Conservation (phyloP, 2,113 vertebrate genomes). For the Actinemys pallida region DNA sequence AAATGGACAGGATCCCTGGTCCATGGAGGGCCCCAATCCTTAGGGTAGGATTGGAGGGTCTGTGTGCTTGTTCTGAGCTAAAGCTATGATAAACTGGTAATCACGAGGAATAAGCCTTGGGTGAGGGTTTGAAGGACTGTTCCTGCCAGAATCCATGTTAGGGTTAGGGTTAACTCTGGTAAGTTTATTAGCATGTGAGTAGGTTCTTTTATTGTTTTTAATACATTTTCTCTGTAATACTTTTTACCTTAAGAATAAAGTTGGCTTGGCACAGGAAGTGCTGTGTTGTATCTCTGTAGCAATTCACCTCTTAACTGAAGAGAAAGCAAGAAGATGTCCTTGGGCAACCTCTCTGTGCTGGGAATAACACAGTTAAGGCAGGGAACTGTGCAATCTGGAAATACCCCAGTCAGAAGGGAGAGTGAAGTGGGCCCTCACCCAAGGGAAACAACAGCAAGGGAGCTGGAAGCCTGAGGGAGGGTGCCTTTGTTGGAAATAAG, state of each 20-base stretch:
- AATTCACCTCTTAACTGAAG: not conserved
- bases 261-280: not conserved
- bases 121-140: not conserved
- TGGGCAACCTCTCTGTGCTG: not conserved
- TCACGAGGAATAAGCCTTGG: not conserved
- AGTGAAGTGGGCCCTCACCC: not conserved
- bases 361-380: not conserved
- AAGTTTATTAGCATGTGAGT: not conserved
- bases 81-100: not conserved
- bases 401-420: not conserved
- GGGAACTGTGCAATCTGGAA: not conserved
- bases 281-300: not conserved
- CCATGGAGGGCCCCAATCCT: no score
- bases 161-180: not conserved
- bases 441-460: not conserved
- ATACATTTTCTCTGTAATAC: not conserved
- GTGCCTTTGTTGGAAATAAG: not conserved
- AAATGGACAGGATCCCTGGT: no score
- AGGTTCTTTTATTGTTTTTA: not conserved
- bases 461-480: not conserved
- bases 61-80: not conserved
- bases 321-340: not conserved
- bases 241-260: not conserved
- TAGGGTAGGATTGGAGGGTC: not conserved
- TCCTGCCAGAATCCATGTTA: not conserved